phyloP scores from a whole-genome alignment of 2,113 vertebrate species.

The Butorides virescens region DNA sequence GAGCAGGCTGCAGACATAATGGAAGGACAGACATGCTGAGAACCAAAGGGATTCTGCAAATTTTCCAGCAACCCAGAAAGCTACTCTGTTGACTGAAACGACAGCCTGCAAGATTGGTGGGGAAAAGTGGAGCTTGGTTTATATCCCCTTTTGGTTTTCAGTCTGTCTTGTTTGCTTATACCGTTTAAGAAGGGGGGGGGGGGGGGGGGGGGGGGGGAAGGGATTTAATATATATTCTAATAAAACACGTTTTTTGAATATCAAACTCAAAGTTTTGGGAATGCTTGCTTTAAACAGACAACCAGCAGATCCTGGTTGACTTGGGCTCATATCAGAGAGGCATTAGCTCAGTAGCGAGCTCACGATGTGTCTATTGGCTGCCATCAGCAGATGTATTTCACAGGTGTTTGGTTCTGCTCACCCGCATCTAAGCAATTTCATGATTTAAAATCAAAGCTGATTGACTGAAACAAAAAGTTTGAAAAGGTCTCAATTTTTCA shows the following conservation, averaged over 20 bases:
- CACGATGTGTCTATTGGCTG: background rate
- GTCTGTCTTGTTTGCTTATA: background rate
- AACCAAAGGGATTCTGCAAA: background rate
- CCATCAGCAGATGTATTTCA: background rate
- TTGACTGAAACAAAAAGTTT: slow-evolving; percentile 29
- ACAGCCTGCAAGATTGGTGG: fast-evolving
- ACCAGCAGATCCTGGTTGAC: background rate
- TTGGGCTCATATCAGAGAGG: background rate
- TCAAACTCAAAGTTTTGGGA: background rate
- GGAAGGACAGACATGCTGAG: background rate
- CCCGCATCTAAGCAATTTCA: background rate
- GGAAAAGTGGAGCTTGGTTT: background rate
- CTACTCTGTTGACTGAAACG: background rate
- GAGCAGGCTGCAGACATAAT: background rate
- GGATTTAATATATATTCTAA: background rate
- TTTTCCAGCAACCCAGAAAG: background rate
- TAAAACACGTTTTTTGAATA: background rate
- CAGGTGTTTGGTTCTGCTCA: slow-evolving; percentile 21
- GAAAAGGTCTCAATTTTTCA: background rate
- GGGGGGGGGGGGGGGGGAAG: no score
- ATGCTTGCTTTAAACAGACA: background rate
- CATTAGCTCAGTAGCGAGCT: background rate
- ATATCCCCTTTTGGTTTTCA: background rate
- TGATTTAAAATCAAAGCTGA: slow-evolving; percentile 33
- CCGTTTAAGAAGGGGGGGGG: no score